Evolutionary conservation across 1,140 invertebrate species (phyloP).

Genomic region (Zaprionus capensis): DNA sequence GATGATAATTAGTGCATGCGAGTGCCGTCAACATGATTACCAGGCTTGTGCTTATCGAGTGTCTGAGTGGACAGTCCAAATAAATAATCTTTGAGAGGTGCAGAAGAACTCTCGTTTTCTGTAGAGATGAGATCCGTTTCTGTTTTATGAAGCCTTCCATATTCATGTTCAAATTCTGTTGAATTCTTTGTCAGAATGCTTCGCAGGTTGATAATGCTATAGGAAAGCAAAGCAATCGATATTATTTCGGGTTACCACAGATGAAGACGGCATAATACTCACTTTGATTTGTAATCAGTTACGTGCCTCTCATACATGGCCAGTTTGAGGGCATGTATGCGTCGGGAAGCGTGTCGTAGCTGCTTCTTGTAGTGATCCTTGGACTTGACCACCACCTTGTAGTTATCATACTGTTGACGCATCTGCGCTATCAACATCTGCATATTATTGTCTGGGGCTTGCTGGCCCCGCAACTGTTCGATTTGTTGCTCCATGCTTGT

Average conservation of each 20-base stretch:
- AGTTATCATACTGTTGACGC: conserved; percentile 50
- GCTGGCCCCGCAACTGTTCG: conserved; percentile 12
- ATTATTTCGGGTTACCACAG: neutral
- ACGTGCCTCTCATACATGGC: conserved; percentile 47
- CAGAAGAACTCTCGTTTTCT: neutral
- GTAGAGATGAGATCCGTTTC: conserved; percentile 5
- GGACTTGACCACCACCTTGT: conserved; percentile 42
- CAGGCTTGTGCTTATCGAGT: conserved; percentile 4
- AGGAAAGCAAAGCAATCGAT: neutral
- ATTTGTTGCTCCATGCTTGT: conserved; percentile 59
- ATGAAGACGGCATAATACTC: neutral
- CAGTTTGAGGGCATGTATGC: conserved; percentile 57
- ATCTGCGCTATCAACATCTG: conserved; percentile 57
- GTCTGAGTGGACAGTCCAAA: conserved; percentile 19
- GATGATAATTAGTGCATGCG: conserved; percentile 27
- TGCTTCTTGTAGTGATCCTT: conserved; percentile 72
- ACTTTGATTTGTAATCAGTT: conserved; percentile 27
- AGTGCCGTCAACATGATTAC: conserved; percentile 12
- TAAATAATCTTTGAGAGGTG: conserved; percentile 16
- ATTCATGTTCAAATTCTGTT: conserved; percentile 58
- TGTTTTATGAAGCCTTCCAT: conserved; percentile 35
- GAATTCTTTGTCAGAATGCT: conserved; percentile 54
- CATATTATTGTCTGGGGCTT: conserved; percentile 23
- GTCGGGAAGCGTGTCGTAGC: conserved; percentile 48
- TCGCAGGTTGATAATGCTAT: conserved; percentile 47